Evolutionary conservation across 2,888 invertebrate species (phyloP), one percentile per base, ranked within the genome.

Genomic region (Dioctria rufipes): DNA sequence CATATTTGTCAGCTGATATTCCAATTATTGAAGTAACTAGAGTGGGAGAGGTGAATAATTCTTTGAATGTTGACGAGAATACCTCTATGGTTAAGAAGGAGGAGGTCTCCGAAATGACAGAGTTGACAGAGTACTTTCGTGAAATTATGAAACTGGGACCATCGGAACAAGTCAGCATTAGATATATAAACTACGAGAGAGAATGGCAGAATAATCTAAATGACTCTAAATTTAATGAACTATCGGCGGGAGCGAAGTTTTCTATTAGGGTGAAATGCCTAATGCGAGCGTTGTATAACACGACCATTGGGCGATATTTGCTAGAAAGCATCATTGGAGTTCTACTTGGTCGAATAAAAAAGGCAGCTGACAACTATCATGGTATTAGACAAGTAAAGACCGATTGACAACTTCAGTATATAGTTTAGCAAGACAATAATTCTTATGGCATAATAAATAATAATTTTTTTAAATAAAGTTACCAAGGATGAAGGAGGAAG

Each of bases 181-280:
- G 40, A 8, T 42, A 60, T 25, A 60, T 83, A 5, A 79, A 81
- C 42, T 81, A 82, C 43, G 80, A 82, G 11, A 78, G 13, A 3
- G 77, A 81, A 13, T 83, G 81, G 81, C 42, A 78, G 42, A 58
- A 25, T 3, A n/a, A 5, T 46, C 66, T 82, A 43, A 83, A 81
- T 73, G 81, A 83, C 73, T 78, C 58, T 4, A 81, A 82, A 81
- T 83, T 82, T 42, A 39, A 73, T 37, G 60, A 73, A 2, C 2
- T 60, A n/a, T 42, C 73, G 0, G 3, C 8, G 42, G 40, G 13
- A 51, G 37, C 25, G 4, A 69, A 54, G 49, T 51, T 69, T 0
- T 9, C 11, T 4, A 69, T 49, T 25, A 69, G 37, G 51, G 8
- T 51, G 3, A 73, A 73, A 13, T 1, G 58, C 3, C 58, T 42